A percentile compares a stretch with the other conserved stretches of the same genome.
phyloP scores from a whole-genome alignment of 2,888 invertebrate genomes.

The Notocelia uddmanniana region DNA sequence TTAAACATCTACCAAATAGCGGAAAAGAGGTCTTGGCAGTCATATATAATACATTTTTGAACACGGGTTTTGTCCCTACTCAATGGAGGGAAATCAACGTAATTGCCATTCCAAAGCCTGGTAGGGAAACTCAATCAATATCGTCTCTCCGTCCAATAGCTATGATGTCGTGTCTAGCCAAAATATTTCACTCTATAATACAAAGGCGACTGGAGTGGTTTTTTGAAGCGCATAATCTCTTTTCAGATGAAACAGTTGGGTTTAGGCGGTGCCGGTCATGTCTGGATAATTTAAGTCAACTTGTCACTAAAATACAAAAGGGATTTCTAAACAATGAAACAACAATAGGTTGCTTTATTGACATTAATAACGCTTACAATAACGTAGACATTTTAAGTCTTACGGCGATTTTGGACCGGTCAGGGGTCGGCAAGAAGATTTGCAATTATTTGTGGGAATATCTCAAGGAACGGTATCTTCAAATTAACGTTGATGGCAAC shows the following conservation, averaged over 20 bases:
- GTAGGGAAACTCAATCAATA: neutral
- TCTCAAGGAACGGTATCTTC: neutral
- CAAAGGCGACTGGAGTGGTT: neutral
- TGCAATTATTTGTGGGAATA: slow-evolving; percentile 8
- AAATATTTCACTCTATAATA: neutral
- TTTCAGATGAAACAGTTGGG: neutral
- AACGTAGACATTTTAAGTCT: neutral
- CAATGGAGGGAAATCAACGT: neutral
- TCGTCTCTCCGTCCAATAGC: neutral
- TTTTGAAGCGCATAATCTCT: neutral
- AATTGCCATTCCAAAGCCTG: neutral
- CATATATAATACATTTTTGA: neutral
- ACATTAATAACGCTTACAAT: slow-evolving; percentile 11
- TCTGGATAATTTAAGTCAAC: neutral
- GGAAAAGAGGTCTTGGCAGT: neutral
- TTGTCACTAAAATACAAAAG: neutral
- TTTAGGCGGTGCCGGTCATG: slow-evolving; percentile 4
- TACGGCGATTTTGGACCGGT: neutral
- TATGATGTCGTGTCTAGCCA: neutral
- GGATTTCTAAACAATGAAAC: neutral
- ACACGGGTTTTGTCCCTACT: neutral
- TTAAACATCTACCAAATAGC: neutral
- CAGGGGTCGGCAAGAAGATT: neutral
- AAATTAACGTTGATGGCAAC: neutral
- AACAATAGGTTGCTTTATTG: neutral